phyloP scores from a whole-genome alignment of 2,888 invertebrate species.

The Galerucella pusilla region DNA sequence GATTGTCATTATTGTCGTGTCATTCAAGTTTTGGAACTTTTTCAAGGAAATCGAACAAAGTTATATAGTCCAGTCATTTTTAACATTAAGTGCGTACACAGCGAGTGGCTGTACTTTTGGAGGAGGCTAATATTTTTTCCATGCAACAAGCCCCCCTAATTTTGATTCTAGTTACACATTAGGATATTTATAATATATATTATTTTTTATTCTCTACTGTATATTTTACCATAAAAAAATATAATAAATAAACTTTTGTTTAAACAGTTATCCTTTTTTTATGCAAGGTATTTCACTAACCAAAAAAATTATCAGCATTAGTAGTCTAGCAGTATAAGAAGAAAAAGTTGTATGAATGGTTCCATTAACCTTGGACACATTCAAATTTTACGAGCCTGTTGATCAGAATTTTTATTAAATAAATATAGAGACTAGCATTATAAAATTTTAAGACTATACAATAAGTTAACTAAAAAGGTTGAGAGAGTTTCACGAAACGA shows the following conservation, averaged over 20 bases:
- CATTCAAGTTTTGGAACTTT: background rate
- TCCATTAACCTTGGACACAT: slow-evolving; percentile 2
- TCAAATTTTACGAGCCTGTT: slow-evolving; percentile 11
- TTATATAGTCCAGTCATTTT: background rate
- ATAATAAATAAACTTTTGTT: too few species aligned
- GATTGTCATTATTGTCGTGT: background rate
- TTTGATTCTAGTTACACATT: too few species aligned
- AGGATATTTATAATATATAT: too few species aligned
- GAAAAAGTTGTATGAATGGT: slow-evolving; percentile 16
- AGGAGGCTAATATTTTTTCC: too few species aligned
- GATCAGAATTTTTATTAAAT: slow-evolving; percentile 13
- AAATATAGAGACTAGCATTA: background rate
- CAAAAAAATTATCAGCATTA: slow-evolving; percentile 9
- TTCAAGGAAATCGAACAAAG: background rate
- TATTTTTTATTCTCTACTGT: too few species aligned
- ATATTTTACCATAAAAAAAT: too few species aligned
- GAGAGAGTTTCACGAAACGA: too few species aligned
- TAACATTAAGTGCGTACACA: too few species aligned
- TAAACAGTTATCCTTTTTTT: background rate
- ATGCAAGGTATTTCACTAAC: background rate
- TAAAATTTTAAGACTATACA: slow-evolving; percentile 1
- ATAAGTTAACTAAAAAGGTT: background rate
- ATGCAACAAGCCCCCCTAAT: too few species aligned
- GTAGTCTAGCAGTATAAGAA: slow-evolving; percentile 14
- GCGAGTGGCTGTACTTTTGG: too few species aligned